Percentiles rank a stretch among this genome's conserved stretches.
phyloP scores from a whole-genome alignment of 2,797 vertebrate genomes.

The Ceryle rudis region DNA sequence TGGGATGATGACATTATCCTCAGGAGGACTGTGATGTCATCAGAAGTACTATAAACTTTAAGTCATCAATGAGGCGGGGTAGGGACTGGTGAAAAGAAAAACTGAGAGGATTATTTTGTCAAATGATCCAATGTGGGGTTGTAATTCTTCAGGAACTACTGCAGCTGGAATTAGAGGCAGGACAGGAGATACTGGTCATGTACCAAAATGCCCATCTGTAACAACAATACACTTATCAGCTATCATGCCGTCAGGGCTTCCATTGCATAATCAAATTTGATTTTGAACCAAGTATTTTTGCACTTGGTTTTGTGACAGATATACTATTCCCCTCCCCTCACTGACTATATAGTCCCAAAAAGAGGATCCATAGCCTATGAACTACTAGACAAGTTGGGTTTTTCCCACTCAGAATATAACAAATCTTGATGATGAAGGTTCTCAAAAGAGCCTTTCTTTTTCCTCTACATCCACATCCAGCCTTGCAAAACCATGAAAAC shows the following conservation, averaged over 20 bases:
- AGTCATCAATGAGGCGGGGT: neutral
- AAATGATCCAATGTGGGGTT: neutral
- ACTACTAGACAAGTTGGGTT: neutral
- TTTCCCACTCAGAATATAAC: neutral
- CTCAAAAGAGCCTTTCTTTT: constrained; percentile 7
- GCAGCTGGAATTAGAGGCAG: neutral
- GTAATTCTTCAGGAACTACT: neutral
- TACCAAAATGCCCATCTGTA: neutral
- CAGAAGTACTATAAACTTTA: neutral
- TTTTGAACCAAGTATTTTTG: neutral
- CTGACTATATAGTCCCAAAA: neutral
- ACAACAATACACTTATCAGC: neutral
- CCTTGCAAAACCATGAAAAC: neutral
- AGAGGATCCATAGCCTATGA: neutral
- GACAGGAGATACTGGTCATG: neutral
- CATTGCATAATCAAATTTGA: neutral
- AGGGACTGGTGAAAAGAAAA: neutral
- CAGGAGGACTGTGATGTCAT: neutral
- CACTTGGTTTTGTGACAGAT: neutral
- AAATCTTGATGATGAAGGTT: neutral
- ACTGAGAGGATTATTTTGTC: neutral
- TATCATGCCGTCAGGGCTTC: neutral
- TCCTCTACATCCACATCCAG: neutral
- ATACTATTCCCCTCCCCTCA: neutral
- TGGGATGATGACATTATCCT: neutral